A percentile compares a stretch with the other conserved stretches of the same genome.
Evolutionary conservation across 1,140 invertebrate species (phyloP).

Genomic region (Cylas formicarius): DNA sequence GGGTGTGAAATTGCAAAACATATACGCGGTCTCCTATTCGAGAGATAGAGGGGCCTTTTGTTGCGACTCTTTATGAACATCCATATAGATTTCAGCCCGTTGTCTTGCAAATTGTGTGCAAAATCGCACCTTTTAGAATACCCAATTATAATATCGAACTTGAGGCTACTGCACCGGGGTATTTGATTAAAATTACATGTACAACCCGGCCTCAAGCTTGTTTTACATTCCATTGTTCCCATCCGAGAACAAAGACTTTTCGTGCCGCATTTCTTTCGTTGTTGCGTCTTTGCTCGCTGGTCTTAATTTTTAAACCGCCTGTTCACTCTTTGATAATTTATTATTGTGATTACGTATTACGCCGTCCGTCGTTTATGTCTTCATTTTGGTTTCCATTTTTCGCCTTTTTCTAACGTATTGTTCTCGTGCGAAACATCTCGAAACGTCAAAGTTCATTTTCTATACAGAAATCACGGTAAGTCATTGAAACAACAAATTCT

Average conservation of each 20-base stretch:
- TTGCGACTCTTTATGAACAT: slow-evolving; percentile 31
- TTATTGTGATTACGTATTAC: slow-evolving; percentile 34
- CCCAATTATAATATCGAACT: slow-evolving; percentile 40
- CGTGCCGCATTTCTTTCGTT: slow-evolving; percentile 37
- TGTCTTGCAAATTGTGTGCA: slow-evolving; percentile 40
- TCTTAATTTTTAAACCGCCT: slow-evolving; percentile 40
- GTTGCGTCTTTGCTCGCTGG: slow-evolving; percentile 31
- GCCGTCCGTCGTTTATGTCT: slow-evolving; percentile 30
- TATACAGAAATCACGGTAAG: background rate
- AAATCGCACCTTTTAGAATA: slow-evolving; percentile 36
- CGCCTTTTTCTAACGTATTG: too few relatives aligned
- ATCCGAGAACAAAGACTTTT: slow-evolving; percentile 39
- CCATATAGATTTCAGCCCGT: slow-evolving; percentile 25
- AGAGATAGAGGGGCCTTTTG: slow-evolving; percentile 27
- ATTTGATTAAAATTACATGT: slow-evolving; percentile 42
- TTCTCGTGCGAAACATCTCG: too few relatives aligned
- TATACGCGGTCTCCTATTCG: slow-evolving; percentile 30
- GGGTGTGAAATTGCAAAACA: slow-evolving; percentile 34
- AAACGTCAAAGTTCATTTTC: background rate
- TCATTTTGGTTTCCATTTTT: too few relatives aligned
- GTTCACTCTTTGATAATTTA: slow-evolving; percentile 31
- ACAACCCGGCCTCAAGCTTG: slow-evolving; percentile 38
- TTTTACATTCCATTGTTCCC: slow-evolving; percentile 43
- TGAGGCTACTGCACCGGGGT: slow-evolving; percentile 34
- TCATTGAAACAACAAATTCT: background rate